Evolutionary conservation across 2,888 invertebrate species (phyloP), one percentile per base, ranked within the genome.

Genomic region (Apodemia duryi): DNA sequence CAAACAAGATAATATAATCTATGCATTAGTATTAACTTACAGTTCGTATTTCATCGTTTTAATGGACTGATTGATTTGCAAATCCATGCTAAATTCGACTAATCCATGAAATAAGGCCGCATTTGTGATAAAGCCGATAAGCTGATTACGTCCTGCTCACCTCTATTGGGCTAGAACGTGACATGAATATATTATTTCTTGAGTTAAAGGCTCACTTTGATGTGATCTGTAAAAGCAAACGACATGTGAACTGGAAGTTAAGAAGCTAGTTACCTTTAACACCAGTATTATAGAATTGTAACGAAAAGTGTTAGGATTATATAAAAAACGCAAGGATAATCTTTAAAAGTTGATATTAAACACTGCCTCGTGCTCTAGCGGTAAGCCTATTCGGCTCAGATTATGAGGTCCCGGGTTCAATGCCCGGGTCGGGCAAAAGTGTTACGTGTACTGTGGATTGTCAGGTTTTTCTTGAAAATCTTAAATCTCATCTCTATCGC

Each of bases 111-210:
- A 60, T 60, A 13, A 35, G 57, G 13, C 13, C 35, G 32, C 13
- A n/a, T 60, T 60, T n/a, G 13, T 4, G 5, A 35, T 35, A 60
- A 60, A 60, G 32, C 57, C 57, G 57, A 13, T 35, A 60, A 60
- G 32, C 57, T 32, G 51, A 51, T 51, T 60, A 35, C 35, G 35
- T 60, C 57, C 35, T 60, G 57, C 57, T 60, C 57, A 60, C 57
- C 57, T 32, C 6, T n/a, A 60, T 10, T 11, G 35, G 57, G 57
- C 1, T 13, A 32, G 35, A 60, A 60, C 57, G 13, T 60, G 57
- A 60, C 57, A 35, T 32, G 9, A 32, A 60, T 35, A 60, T n/a
- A 29, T 54, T 10, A 35, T n/a, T n/a, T 29, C 13, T 49, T 32
- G 6, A 57, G 28, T 29, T 57, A 13, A 32, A 57, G 32, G 57